These are phyloP conservation scores for Atopsyche davidsoni DNA, from an alignment of 1,140 invertebrate species.

Conservation along the genomic window DNA sequence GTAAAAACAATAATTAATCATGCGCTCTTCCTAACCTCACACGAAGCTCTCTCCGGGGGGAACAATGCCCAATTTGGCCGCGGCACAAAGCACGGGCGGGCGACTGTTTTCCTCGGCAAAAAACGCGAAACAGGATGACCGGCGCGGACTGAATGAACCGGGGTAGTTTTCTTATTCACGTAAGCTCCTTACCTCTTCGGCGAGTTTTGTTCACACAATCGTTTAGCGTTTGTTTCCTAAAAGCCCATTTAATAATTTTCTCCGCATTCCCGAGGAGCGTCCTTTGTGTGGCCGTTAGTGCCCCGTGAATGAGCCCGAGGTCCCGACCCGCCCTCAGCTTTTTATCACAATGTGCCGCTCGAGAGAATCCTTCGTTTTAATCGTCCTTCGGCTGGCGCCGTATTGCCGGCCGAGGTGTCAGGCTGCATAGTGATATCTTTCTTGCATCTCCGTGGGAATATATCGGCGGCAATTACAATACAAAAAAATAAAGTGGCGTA, in stretches of 20 bases:
- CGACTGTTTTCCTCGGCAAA: no score
- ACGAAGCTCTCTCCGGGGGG: no score
- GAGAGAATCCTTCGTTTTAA: constrained; percentile 21
- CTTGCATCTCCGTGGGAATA: no score
- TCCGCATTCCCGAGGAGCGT: constrained; percentile 18
- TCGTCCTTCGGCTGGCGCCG: constrained; percentile 22
- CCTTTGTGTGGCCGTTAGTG: constrained; percentile 16
- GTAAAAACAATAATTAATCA: no score
- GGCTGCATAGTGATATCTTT: no score
- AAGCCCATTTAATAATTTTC: constrained; percentile 25
- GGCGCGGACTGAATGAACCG: no score
- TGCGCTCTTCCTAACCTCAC: no score
- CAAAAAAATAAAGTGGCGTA: no score
- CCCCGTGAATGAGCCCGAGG: constrained; percentile 23
- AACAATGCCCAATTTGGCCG: no score
- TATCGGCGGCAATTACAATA: no score
- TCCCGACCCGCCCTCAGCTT: constrained; percentile 15
- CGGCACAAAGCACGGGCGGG: no score
- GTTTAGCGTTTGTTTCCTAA: constrained; percentile 11
- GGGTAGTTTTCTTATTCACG: not conserved
- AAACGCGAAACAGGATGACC: no score
- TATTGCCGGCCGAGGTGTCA: constrained; percentile 13
- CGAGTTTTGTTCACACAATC: constrained; percentile 2
- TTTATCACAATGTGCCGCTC: constrained; percentile 14
- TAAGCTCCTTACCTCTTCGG: constrained; percentile 6